Percentiles rank a stretch among this genome's conserved stretches.
Conservation (phyloP, 1,140 invertebrate genomes). For the Lanistes nyassanus region DNA sequence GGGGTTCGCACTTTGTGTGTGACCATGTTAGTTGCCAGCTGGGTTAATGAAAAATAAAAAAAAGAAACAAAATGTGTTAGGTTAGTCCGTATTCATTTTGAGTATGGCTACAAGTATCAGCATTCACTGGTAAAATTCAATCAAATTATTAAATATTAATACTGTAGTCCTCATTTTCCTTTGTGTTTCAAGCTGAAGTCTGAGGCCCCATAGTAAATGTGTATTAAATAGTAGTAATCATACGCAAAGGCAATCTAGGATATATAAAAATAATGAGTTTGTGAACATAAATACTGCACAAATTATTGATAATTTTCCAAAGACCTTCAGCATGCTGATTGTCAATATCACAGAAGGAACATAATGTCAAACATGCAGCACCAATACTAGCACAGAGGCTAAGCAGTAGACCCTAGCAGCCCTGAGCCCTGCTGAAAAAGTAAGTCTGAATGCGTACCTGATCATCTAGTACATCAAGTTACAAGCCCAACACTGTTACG, state of each 20-base stretch:
- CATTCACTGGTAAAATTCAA: slow-evolving; percentile 11
- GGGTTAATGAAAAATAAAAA: slow-evolving; percentile 22
- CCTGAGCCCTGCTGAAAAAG: no score
- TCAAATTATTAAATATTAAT: slow-evolving; percentile 18
- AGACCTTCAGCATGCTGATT: slow-evolving; percentile 1
- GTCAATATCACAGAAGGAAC: no score
- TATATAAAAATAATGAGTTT: not conserved
- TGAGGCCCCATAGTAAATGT: not conserved
- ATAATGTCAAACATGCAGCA: no score
- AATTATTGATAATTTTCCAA: not conserved
- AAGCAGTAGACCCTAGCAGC: no score
- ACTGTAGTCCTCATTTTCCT: not conserved
- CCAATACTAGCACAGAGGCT: no score
- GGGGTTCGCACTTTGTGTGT: slow-evolving; percentile 8
- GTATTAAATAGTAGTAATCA: not conserved
- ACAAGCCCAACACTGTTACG: no score
- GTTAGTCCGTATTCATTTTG: slow-evolving; percentile 9
- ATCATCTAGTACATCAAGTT: no score
- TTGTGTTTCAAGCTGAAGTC: not conserved
- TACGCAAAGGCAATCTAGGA: not conserved
- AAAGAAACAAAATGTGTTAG: slow-evolving; percentile 18
- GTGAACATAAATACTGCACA: slow-evolving; percentile 2
- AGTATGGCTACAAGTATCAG: slow-evolving; percentile 8
- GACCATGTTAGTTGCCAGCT: slow-evolving; percentile 27
- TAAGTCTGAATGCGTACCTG: no score